phyloP scores from a whole-genome alignment of 2,888 invertebrate genomes.

The Melanargia galathea region DNA sequence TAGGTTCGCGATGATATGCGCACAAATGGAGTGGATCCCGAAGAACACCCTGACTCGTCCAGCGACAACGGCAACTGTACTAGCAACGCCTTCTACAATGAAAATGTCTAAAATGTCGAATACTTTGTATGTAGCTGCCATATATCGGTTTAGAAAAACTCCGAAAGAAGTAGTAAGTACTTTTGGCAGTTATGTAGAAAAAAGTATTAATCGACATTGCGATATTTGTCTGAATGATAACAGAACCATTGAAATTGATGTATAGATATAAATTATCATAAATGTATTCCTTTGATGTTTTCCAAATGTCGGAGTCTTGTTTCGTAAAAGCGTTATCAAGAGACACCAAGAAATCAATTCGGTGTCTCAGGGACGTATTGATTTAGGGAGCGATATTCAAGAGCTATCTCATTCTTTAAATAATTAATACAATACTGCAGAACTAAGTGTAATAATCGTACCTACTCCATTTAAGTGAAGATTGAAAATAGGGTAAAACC shows the following conservation, averaged over 20 bases:
- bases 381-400: conserved; percentile 29
- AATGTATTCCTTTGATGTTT: conserved; percentile 44
- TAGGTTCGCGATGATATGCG: conserved; percentile 84
- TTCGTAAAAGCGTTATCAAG: conserved; percentile 27
- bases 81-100: conserved; percentile 81
- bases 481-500: too few relatives aligned
- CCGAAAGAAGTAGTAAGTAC: too few relatives aligned
- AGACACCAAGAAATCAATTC: conserved; percentile 27
- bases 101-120: conserved; percentile 53
- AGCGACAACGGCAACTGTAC: conserved; percentile 84
- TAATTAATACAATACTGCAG: conserved; percentile 5
- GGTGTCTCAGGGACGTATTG: conserved; percentile 29
- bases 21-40: conserved; percentile 83
- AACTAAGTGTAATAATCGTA: too few relatives aligned
- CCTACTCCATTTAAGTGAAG: too few relatives aligned
- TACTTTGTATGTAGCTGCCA: conserved; percentile 33
- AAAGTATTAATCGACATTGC: conserved; percentile 7
- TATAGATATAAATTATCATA: conserved; percentile 44
- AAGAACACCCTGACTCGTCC: conserved; percentile 82
- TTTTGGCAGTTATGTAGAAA: conserved; percentile 19
- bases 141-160: neutral
- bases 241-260: conserved; percentile 47
- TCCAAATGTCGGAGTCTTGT: conserved; percentile 29
- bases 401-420: conserved; percentile 35
- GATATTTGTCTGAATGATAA: conserved; percentile 33